Conservation (phyloP, 2,113 vertebrate species). For the Atlantisia rogersi region DNA sequence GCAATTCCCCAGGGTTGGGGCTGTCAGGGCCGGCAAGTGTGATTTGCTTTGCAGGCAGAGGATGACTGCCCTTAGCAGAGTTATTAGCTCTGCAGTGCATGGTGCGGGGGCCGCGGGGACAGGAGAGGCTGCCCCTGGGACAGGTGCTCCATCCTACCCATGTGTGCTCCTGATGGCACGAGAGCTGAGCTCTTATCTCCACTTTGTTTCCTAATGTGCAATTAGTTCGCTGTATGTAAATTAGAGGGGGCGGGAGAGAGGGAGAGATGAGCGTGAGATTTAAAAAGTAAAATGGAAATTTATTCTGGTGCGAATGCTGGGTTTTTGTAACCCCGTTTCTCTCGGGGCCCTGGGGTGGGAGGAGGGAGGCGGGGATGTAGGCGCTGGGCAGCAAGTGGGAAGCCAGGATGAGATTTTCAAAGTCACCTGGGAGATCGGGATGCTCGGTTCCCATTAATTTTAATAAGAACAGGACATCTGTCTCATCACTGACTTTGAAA, state of each 20-base stretch:
- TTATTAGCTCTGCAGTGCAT: neutral
- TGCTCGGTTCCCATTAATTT: conserved; percentile 56
- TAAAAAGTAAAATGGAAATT: neutral
- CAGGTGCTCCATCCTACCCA: neutral
- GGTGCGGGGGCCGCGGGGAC: no score
- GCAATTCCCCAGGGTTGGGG: neutral
- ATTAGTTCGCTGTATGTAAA: conserved; percentile 18
- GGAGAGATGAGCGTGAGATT: neutral
- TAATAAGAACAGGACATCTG: conserved; percentile 61
- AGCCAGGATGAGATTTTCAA: neutral
- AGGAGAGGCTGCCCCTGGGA: neutral
- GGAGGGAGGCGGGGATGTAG: neutral
- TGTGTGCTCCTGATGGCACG: accelerated
- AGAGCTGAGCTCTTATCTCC: neutral
- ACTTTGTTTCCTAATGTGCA: neutral
- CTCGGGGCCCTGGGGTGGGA: neutral
- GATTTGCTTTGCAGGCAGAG: conserved; percentile 27
- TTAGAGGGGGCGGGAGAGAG: neutral
- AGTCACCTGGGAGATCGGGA: conserved; percentile 39
- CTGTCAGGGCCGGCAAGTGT: neutral
- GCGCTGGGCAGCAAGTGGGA: neutral
- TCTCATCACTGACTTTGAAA: conserved; percentile 44
- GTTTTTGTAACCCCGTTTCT: neutral
- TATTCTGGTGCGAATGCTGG: neutral
- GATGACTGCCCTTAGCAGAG: neutral